Conservation (phyloP, 2,888 invertebrate genomes). For the Autographa gamma region DNA sequence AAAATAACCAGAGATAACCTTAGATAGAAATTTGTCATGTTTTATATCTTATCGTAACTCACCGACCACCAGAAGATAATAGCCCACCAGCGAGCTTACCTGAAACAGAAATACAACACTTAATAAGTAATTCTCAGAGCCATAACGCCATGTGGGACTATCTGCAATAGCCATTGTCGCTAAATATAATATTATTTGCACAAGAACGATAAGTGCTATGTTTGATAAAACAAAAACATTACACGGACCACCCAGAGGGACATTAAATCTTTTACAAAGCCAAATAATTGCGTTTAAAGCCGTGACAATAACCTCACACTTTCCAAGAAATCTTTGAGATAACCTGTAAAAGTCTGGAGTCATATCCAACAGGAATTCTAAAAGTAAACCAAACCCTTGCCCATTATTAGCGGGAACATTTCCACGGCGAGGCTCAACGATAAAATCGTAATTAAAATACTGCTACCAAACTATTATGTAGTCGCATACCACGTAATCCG, state of each 20-base stretch:
- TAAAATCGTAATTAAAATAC: conserved; percentile 59
- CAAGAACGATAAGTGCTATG: neutral
- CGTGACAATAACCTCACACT: neutral
- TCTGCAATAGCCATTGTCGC: neutral
- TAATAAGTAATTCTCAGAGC: neutral
- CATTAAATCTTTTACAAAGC: neutral
- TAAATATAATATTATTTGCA: neutral
- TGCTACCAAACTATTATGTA: conserved; percentile 48
- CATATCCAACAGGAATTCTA: conserved; percentile 35
- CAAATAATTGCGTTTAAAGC: neutral
- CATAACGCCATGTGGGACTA: neutral
- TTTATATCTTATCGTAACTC: neutral
- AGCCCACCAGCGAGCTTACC: conserved; percentile 20
- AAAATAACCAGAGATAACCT: too few species aligned
- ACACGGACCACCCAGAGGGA: neutral
- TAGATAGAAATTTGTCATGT: neutral
- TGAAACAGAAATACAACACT: conserved; percentile 22
- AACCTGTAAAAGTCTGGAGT: neutral
- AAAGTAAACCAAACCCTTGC: conserved; percentile 27
- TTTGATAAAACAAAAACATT: neutral
- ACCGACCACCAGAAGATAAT: neutral
- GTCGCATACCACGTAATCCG: conserved; percentile 33
- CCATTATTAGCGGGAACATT: conserved; percentile 26
- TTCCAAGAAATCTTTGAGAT: conserved; percentile 8
- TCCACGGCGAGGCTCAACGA: conserved; percentile 32